phyloP scores from a whole-genome alignment of 2,113 vertebrate genomes.

The Bagarius yarrelli region DNA sequence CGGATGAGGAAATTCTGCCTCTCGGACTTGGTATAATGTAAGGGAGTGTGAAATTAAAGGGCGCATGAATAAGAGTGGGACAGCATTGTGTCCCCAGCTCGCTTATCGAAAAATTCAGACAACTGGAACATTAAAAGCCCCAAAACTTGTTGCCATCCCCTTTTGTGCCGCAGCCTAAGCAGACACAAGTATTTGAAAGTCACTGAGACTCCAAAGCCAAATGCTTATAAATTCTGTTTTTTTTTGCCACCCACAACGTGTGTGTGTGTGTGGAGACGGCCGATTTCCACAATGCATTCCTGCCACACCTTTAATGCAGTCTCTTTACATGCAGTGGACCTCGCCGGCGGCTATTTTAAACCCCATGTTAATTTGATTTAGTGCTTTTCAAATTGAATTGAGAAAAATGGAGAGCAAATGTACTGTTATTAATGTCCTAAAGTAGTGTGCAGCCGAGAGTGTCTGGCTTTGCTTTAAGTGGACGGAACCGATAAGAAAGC shows the following conservation, averaged over 20 bases:
- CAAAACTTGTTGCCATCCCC: slow-evolving; percentile 74
- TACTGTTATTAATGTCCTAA: slow-evolving; percentile 70
- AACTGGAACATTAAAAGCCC: slow-evolving; percentile 78
- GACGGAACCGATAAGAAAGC: slow-evolving; percentile 69
- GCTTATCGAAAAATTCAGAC: slow-evolving; percentile 78
- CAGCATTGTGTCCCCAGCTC: slow-evolving; percentile 66
- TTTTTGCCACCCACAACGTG: slow-evolving; percentile 48
- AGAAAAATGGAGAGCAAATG: slow-evolving; percentile 63
- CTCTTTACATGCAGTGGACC: slow-evolving; percentile 64
- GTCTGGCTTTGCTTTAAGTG: slow-evolving; percentile 60
- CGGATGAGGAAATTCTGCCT: slow-evolving; percentile 75
- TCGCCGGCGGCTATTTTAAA: slow-evolving; percentile 62
- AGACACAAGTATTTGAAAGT: slow-evolving; percentile 73
- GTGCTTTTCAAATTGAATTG: slow-evolving; percentile 68
- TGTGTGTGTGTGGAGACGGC: slow-evolving; percentile 2
- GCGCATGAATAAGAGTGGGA: slow-evolving; percentile 67
- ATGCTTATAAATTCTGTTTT: slow-evolving; percentile 62
- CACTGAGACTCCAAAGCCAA: slow-evolving; percentile 67
- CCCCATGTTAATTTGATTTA: slow-evolving; percentile 73
- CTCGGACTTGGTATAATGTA: slow-evolving; percentile 76
- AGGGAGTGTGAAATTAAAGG: slow-evolving; percentile 79
- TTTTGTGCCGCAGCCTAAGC: slow-evolving; percentile 69
- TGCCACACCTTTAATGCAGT: slow-evolving; percentile 65
- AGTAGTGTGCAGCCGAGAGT: slow-evolving; percentile 63
- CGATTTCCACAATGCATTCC: slow-evolving; percentile 38